These are phyloP conservation scores for Drosophila flavopinicola DNA, from an alignment of 2,888 invertebrate species.

Conservation along the genomic window DNA sequence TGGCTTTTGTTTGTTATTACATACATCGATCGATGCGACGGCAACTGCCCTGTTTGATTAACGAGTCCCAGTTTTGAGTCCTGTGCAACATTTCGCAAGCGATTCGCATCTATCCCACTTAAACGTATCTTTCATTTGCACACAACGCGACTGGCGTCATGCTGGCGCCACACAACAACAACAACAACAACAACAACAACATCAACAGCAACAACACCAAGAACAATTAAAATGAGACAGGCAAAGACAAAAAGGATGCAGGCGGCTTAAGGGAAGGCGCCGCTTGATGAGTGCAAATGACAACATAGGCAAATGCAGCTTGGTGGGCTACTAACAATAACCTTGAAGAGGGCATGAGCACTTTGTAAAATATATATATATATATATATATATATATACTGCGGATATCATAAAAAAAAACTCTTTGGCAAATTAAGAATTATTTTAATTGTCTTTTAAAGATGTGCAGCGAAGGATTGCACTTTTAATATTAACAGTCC, in stretches of 20 bases:
- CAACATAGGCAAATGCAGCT: constrained; percentile 50
- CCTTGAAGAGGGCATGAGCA: constrained; percentile 22
- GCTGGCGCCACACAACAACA: constrained; percentile 58
- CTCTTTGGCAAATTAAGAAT: neutral
- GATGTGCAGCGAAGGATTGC: too few relatives aligned
- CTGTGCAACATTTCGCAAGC: constrained; percentile 49
- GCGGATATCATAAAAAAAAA: too few relatives aligned
- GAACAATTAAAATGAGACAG: constrained; percentile 70
- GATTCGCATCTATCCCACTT: constrained; percentile 52
- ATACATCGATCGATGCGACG: constrained; percentile 58
- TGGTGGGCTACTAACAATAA: constrained; percentile 25
- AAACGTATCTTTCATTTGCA: constrained; percentile 61
- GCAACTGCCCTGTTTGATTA: constrained; percentile 41
- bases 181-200: constrained; percentile 26
- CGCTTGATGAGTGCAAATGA: constrained; percentile 44
- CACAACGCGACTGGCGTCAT: constrained; percentile 51
- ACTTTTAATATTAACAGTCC: neutral
- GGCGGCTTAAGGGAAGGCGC: neutral
- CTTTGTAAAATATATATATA: too few relatives aligned
- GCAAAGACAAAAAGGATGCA: constrained; percentile 24
- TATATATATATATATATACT: too few relatives aligned
- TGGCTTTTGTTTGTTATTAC: constrained; percentile 60
- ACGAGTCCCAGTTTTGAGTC: constrained; percentile 42
- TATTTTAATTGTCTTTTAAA: too few relatives aligned
- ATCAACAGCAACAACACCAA: constrained; percentile 27